Evolutionary conservation across 2,888 invertebrate species (phyloP).

Genomic region (Anoplius nigerrimus): DNA sequence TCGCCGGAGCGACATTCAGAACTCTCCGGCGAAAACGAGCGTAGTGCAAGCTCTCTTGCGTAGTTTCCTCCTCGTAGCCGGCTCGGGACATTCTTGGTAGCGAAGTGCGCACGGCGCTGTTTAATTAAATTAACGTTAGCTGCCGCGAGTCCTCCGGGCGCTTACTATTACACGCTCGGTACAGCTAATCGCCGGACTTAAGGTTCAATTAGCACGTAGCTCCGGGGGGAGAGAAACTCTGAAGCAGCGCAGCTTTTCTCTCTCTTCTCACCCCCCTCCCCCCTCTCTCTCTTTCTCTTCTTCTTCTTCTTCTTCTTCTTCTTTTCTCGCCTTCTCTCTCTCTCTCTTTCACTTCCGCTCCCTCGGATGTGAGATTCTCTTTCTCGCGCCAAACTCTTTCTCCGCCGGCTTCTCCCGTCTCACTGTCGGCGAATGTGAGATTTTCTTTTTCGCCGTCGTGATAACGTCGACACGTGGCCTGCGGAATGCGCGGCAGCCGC

Average conservation of each 20-base stretch:
- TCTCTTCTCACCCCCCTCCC: neutral
- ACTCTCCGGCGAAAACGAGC: neutral
- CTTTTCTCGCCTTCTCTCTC: neutral
- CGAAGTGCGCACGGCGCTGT: slow-evolving; percentile 34
- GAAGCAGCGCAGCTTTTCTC: slow-evolving; percentile 6
- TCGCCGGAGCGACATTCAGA: neutral
- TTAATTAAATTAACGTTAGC: slow-evolving; percentile 66
- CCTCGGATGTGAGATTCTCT: neutral
- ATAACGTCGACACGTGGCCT: too few relatives aligned
- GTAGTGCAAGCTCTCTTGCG: neutral
- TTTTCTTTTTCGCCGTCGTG: too few relatives aligned
- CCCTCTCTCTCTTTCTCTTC: neutral
- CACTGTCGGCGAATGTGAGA: too few relatives aligned
- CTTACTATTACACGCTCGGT: slow-evolving; percentile 60
- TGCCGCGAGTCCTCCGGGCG: slow-evolving; percentile 43
- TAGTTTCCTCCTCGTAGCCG: slow-evolving; percentile 6
- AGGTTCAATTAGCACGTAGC: slow-evolving; percentile 53
- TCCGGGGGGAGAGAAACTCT: slow-evolving; percentile 4
- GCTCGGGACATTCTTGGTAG: slow-evolving; percentile 46
- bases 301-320: neutral
- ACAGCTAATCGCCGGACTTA: slow-evolving; percentile 57
- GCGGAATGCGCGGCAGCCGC: too few relatives aligned
- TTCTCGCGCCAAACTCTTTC: neutral
- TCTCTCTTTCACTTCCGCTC: too few relatives aligned
- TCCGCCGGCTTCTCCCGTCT: too few relatives aligned